Evolutionary conservation across 1,140 invertebrate species (phyloP).

Genomic region (Scaptodrosophila lebanonensis): DNA sequence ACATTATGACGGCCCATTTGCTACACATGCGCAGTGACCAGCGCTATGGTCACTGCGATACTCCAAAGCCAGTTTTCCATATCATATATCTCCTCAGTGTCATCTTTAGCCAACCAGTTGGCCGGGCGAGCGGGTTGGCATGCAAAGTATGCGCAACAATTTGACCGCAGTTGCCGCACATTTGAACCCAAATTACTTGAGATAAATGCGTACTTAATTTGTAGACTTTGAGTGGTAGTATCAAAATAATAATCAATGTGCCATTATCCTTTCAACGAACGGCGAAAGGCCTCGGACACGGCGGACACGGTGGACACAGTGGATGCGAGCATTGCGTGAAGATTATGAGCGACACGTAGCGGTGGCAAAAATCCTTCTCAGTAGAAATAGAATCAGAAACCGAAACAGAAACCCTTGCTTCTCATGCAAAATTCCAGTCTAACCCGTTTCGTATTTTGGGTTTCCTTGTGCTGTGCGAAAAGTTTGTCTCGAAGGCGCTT

Average conservation of each 20-base stretch:
- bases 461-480: slow-evolving; percentile 50
- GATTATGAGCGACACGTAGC: slow-evolving; percentile 65
- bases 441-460: slow-evolving; percentile 47
- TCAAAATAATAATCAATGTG: slow-evolving; percentile 74
- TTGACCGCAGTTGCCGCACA: slow-evolving; percentile 73
- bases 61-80: slow-evolving; percentile 55
- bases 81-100: slow-evolving; percentile 54
- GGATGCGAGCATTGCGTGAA: slow-evolving; percentile 53
- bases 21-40: slow-evolving; percentile 58
- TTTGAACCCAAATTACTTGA: slow-evolving; percentile 74
- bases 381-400: no score
- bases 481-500: slow-evolving; percentile 22
- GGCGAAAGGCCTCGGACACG: not conserved
- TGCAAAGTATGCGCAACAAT: slow-evolving; percentile 58
- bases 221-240: slow-evolving; percentile 73
- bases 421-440: slow-evolving; percentile 52
- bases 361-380: not conserved
- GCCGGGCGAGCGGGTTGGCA: slow-evolving; percentile 3
- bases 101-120: slow-evolving; percentile 53
- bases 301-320: no score
- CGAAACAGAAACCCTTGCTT: not conserved
- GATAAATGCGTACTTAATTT: slow-evolving; percentile 75
- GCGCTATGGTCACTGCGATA: slow-evolving; percentile 28
- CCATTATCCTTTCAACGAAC: slow-evolving; percentile 60
- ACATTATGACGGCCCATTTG: slow-evolving; percentile 63